phyloP scores from a whole-genome alignment of 1,140 invertebrate species.

The Rhysida immarginata region DNA sequence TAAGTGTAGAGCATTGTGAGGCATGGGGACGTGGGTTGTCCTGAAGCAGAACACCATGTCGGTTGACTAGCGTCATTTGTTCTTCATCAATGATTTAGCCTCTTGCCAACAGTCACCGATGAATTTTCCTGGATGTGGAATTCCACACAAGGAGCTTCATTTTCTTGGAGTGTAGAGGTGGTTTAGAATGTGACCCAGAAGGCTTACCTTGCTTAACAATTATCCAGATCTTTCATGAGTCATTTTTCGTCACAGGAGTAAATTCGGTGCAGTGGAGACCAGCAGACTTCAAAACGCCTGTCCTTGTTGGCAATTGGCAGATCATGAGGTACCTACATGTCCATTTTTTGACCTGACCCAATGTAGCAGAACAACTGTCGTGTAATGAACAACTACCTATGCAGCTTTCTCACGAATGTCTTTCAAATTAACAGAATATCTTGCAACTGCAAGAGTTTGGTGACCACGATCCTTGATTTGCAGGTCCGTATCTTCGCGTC shows the following conservation, averaged over 20 bases:
- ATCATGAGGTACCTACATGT: neutral
- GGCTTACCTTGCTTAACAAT: neutral
- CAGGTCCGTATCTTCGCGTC: neutral
- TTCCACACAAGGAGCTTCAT: neutral
- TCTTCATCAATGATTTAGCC: neutral
- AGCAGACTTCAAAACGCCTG: neutral
- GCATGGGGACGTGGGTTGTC: neutral
- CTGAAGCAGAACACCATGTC: neutral
- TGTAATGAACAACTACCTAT: neutral
- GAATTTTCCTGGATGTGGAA: too few species aligned
- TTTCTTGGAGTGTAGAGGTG: neutral
- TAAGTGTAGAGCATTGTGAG: neutral
- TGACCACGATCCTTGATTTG: neutral
- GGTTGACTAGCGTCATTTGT: neutral
- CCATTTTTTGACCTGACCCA: neutral
- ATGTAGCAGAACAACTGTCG: neutral
- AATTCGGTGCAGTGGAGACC: neutral
- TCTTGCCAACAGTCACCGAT: neutral
- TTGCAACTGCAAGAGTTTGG: neutral
- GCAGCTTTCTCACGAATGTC: neutral
- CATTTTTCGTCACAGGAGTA: neutral
- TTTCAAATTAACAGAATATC: neutral
- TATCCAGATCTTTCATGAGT: neutral
- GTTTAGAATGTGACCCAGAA: neutral
- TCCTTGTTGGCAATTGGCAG: neutral